These are phyloP conservation scores for Falco rusticolus DNA, from an alignment of 2,797 vertebrate genomes.

Conservation along the genomic window DNA sequence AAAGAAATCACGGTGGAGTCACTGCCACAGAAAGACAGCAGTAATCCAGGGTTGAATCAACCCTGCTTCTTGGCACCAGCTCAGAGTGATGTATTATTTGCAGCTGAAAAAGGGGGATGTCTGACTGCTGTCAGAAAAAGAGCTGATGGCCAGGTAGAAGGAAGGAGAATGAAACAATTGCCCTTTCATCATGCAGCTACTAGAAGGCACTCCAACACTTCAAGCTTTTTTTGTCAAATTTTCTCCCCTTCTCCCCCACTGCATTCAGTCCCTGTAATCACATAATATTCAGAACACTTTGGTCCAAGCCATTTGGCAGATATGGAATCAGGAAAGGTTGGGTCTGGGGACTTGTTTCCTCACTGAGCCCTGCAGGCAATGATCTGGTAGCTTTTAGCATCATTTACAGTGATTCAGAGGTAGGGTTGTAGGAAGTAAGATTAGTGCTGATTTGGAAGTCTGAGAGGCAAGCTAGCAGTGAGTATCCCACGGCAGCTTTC, in stretches of 20 bases:
- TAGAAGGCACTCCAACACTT: background rate
- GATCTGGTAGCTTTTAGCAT: background rate
- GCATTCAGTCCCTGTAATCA: background rate
- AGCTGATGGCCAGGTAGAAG: background rate
- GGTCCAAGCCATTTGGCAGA: background rate
- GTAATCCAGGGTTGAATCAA: background rate
- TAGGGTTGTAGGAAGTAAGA: background rate
- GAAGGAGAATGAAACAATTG: background rate
- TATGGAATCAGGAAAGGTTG: background rate
- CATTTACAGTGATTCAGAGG: background rate
- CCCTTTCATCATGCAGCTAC: background rate
- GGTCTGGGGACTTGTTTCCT: background rate
- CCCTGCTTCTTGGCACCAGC: background rate
- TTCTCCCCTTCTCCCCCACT: background rate
- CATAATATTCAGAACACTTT: background rate
- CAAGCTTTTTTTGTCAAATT: background rate
- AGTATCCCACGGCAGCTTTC: constrained; percentile 13
- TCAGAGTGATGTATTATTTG: background rate
- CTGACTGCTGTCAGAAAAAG: background rate
- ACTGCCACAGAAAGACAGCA: background rate
- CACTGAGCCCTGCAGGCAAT: background rate
- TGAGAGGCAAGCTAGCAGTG: background rate
- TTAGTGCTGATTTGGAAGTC: constrained; percentile 35
- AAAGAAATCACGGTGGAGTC: background rate
- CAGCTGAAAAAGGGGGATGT: background rate